Evolutionary conservation across 2,888 invertebrate species (phyloP).

Genomic region (Acrocera orbiculus): DNA sequence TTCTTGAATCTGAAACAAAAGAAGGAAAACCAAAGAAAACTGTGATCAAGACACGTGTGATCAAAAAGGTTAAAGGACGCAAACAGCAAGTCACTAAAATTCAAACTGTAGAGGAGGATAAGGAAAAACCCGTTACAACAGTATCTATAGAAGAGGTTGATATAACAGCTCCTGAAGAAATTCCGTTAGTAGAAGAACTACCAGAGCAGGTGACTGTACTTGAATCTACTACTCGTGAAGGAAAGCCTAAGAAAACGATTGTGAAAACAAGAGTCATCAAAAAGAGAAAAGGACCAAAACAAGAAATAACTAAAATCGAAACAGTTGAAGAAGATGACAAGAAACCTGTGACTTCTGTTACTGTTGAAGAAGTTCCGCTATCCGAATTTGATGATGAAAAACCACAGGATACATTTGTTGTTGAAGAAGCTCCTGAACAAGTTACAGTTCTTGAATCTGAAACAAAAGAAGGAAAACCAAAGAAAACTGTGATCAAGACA

Average conservation of each 20-base stretch:
- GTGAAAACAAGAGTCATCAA: conserved; percentile 18
- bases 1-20: conserved; percentile 27
- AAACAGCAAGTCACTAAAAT: conserved; percentile 20
- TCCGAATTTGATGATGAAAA: conserved; percentile 6
- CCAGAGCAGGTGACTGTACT: conserved; percentile 18
- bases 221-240: conserved; percentile 20
- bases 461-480: conserved; percentile 19
- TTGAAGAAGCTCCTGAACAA: conserved; percentile 24
- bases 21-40: conserved; percentile 22
- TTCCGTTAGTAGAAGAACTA: conserved; percentile 16
- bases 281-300: conserved; percentile 16
- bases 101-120: conserved; percentile 26
- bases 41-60: conserved; percentile 21
- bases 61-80: conserved; percentile 22
- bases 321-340: conserved; percentile 23
- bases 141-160: conserved; percentile 8
- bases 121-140: conserved; percentile 19
- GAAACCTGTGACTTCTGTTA: conserved; percentile 26
- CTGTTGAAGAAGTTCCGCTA: conserved; percentile 15
- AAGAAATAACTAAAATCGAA: conserved; percentile 22
- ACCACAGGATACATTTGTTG: conserved; percentile 7
- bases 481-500: conserved; percentile 17
- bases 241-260: conserved; percentile 23
- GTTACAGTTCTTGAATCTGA: conserved; percentile 8
- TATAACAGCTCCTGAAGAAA: conserved; percentile 14